Conservation (phyloP, 1,140 invertebrate genomes). For the Anadara kagoshimensis region DNA sequence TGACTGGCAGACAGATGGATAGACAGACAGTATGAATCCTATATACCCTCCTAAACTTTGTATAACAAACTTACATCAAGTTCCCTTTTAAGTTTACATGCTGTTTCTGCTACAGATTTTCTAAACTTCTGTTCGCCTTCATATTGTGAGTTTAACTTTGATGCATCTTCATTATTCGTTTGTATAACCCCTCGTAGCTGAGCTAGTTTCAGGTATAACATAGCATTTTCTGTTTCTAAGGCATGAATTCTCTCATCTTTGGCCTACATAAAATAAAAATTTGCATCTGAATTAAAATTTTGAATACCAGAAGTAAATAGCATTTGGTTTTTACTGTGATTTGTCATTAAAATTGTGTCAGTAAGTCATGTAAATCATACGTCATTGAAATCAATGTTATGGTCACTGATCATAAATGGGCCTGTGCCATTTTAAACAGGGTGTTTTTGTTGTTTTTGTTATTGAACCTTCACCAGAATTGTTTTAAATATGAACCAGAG, state of each 20-base stretch:
- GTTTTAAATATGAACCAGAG: too few relatives aligned
- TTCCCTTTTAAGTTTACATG: constrained; percentile 52
- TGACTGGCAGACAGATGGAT: too few relatives aligned
- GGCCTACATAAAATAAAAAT: constrained; percentile 48
- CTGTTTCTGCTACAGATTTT: constrained; percentile 42
- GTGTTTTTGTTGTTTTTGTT: too few relatives aligned
- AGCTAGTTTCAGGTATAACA: constrained; percentile 68
- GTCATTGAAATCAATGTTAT: neutral
- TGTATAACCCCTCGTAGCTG: constrained; percentile 61
- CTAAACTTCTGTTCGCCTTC: constrained; percentile 51
- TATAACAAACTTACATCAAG: constrained; percentile 50
- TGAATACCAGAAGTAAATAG: neutral
- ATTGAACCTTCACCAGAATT: too few relatives aligned
- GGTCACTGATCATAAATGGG: neutral
- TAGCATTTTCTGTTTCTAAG: constrained; percentile 70
- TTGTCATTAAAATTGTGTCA: neutral
- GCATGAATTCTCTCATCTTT: constrained; percentile 63
- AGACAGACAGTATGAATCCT: too few relatives aligned
- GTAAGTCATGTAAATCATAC: too few relatives aligned
- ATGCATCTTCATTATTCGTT: constrained; percentile 42
- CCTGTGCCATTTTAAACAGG: too few relatives aligned
- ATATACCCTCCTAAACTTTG: too few relatives aligned
- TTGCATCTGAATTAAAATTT: too few relatives aligned
- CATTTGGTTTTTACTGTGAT: neutral
- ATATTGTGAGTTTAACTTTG: constrained; percentile 39